phyloP scores from a whole-genome alignment of 1,140 invertebrate species.

The Musca vetustissima region DNA sequence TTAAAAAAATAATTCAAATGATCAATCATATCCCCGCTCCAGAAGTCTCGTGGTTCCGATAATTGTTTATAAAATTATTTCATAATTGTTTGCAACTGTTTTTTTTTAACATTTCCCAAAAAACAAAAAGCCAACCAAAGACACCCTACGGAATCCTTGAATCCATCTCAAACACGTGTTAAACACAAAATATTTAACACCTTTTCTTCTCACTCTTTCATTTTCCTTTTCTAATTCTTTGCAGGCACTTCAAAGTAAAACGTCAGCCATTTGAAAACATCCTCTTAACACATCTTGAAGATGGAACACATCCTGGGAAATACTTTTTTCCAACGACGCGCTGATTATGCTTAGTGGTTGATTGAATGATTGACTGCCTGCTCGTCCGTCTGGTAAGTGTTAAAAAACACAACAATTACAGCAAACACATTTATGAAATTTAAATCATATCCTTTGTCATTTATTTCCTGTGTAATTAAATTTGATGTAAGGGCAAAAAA shows the following conservation, averaged over 20 bases:
- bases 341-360: background rate
- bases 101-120: slow-evolving; percentile 8
- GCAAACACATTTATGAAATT: slow-evolving; percentile 12
- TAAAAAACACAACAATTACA: background rate
- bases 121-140: background rate
- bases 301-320: background rate
- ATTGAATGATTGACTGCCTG: too few species aligned
- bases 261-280: too few species aligned
- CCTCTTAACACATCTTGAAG: background rate
- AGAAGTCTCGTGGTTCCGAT: too few species aligned
- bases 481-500: too few species aligned
- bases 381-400: background rate
- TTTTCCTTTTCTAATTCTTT: too few species aligned
- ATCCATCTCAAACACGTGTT: slow-evolving; percentile 18
- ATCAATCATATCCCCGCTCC: too few species aligned
- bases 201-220: slow-evolving; percentile 1
- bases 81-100: slow-evolving; percentile 10
- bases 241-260: too few species aligned
- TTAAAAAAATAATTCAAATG: too few species aligned
- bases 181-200: slow-evolving; percentile 6
- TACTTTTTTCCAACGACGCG: background rate
- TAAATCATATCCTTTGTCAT: slow-evolving; percentile 8
- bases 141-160: background rate
- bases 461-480: slow-evolving; percentile 21
- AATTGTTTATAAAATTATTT: too few species aligned